Evolutionary conservation across 1,140 invertebrate species (phyloP), one percentile per base, ranked within the genome.

Genomic region (Teleogryllus occipitalis): DNA sequence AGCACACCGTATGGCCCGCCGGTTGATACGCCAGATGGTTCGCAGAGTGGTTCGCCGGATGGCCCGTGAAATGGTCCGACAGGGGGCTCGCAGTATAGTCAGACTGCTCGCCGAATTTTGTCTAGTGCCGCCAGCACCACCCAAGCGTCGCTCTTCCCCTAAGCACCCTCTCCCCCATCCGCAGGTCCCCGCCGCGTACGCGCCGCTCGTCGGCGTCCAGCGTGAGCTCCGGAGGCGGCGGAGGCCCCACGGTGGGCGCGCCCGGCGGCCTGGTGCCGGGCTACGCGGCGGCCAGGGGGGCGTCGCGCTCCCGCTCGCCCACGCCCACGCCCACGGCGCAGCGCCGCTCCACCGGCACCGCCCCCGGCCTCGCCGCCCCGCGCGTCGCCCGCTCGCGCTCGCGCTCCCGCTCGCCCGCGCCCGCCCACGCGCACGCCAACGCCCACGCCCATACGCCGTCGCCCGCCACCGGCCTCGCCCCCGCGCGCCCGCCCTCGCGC

Each of bases 121-220:
- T n/a, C n/a, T n/a, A n/a, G n/a, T 5, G 27, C 27, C 27, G 27
- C 5, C 27, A 2, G 27, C 27, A 39, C 27, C 27, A 39, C 27
- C 27, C 1, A 39, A 5, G 27, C 27, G 27, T 5, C 27, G 27
- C 27, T 39, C 27, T 39, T 39, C 5, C 27, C 27, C 27, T 65
- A 7, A 65, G 18, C 18, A 7, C 7, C 54, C 10, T 65, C 3
- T 65, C 7, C 54, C 54, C 27, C 1, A 2, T 39, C 27, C n/a
- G 48, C 76, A 89, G 88, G 86, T 89, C 88, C 85, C 88, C 88
- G 82, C 88, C 88, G 78, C 86, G 88, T 82, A 89, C 88, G 21
- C 86, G 88, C 78, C 85, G 88, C 72, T 89, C 88, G 82, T 89
- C 88, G 65, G 87, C 88, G 48, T 89, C 88, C 75, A 89, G 88